Base-by-base conservation (phyloP, 2,888 invertebrate species). In the Hoplodrina blanda region DNA sequence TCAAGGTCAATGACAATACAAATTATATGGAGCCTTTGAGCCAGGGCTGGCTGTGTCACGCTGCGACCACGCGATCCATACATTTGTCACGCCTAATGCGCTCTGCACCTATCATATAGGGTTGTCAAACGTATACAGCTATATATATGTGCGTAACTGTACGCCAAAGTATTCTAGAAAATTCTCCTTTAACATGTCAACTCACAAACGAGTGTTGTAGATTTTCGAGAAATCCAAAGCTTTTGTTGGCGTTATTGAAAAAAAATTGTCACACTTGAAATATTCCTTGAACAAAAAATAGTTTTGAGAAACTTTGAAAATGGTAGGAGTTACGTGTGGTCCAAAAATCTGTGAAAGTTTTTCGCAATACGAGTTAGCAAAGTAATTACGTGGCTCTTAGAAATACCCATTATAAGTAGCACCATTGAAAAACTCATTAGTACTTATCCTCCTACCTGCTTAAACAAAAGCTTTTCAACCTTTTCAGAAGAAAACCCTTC, bases 61-160 rank as follows among this genome's bases (percentile, higher is more conserved):
- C 64, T 37, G 54, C 25, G 44, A 37, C 73, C 84, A 83, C 83
- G 82, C 83, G 64, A 83, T 77, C 64, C 53, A 68, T 66, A 80
- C 83, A 83, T 83, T 83, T 83, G 83, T 83, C 84, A 83, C 77
- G 75, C 67, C 71, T 82, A 80, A 83, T 83, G 82, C 77, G 80
- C 69, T 80, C 74, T 77, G 77, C 73, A 77, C 69, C 74, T 69
- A 19, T 6, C 11, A 6, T 50, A 83, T 50, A 83, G 82, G 82
- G 82, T 33, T 83, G 79, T n/a, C 62, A 53, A 20, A 30, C 37
- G 4, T 17, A 37, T 33, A n/a, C n/a, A 15, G 30, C 10, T 11
- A 11, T 11, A 11, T 41, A 13, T 41, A 2, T 41, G 13, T 41
- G 30, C 17, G 5, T 50, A 10, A 17, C 7, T 7, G 4, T 49